Base-by-base conservation (phyloP, 2,113 vertebrate genomes). In the Brachypodius melanocephalos region DNA sequence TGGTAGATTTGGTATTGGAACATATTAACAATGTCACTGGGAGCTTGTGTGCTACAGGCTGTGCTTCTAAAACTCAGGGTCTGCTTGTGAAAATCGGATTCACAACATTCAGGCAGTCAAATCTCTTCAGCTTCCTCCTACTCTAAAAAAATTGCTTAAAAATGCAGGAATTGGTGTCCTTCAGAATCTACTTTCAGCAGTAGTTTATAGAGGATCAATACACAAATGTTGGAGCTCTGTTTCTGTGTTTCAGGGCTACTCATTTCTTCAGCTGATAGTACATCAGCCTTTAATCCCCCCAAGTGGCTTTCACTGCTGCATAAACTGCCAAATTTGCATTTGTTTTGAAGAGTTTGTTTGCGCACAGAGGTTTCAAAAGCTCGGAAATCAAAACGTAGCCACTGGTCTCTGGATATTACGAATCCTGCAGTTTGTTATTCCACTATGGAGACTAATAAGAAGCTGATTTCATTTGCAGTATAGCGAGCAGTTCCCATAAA, bases 251-350 rank as follows among this genome's bases (percentile, higher is more conserved):
- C 93, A 89, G 91, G 94, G 92, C 90, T 94, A 75, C 90, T 93
- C 65, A 51, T 95, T 96, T 96, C 86, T 93, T 95, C 75, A 90
- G 88, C 90, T 96, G 92, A 95, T 95, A 81, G 88, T 90, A 88
- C 83, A 93, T 94, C 94, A 97, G 91, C 91, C 85, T 94, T 95
- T 96, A 96, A 96, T 94, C 96, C 90, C 85, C 91, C 91, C 95
- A 88, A 94, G 94, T 95, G 93, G 75, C 82, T 96, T 79, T 66
- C 28, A 1, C n/a, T 93, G 85, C 90, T 96, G 91, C 91, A 91
- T 84, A 77, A 96, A 94, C 91, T 93, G 85, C 94, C 85, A 90
- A 80, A 96, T 94, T 94, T 95, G 95, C 94, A 95, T 96, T 95
- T 96, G 88, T 96, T 96, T 94, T 93, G 93, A 96, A 88, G 91